phyloP scores from a whole-genome alignment of 2,113 vertebrate genomes.

The Gallinago paraguaiae region DNA sequence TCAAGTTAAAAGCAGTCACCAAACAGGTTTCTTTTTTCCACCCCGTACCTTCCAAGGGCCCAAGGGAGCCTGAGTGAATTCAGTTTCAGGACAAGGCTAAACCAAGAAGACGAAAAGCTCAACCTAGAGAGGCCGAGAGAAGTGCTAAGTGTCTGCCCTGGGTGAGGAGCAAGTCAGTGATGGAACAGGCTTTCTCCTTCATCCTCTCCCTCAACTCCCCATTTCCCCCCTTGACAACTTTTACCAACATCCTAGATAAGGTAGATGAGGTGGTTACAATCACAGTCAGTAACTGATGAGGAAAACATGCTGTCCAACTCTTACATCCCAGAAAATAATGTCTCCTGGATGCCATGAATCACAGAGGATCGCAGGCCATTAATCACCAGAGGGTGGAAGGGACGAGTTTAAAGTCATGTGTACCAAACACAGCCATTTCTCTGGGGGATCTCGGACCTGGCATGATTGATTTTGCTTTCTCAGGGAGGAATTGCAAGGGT shows the following conservation, averaged over 20 bases:
- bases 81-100: not conserved
- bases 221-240: not conserved
- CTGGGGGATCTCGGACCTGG: constrained; percentile 19
- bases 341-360: constrained; percentile 54
- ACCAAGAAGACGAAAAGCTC: not conserved
- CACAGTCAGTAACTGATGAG: not conserved
- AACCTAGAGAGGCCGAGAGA: not conserved
- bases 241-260: constrained; percentile 5
- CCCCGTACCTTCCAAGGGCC: not conserved
- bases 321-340: constrained; percentile 34
- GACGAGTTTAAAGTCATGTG: not conserved
- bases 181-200: not conserved
- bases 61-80: not conserved
- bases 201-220: not conserved
- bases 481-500: not conserved
- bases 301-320: constrained; percentile 54
- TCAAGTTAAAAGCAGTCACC: not conserved
- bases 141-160: not conserved
- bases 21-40: not conserved
- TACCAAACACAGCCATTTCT: constrained; percentile 11
- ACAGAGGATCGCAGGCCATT: not conserved
- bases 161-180: not conserved
- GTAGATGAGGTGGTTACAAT: not conserved
- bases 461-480: constrained; percentile 31
- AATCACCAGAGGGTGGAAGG: constrained; percentile 32